phyloP scores from a whole-genome alignment of 2,797 vertebrate genomes.

The Oreortyx pictus region DNA sequence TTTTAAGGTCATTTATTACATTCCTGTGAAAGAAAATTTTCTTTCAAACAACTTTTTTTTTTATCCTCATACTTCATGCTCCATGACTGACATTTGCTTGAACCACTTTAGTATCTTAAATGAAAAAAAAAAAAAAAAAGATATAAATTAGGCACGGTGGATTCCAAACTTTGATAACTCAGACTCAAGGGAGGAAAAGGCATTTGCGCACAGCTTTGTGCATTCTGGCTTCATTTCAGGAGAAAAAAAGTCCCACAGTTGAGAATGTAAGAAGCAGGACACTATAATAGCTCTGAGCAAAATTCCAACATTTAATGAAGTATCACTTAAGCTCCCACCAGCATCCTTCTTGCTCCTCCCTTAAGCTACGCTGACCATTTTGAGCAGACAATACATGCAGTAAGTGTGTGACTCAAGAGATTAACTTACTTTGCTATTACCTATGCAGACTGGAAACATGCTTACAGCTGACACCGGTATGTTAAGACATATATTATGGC shows the following conservation, averaged over 20 bases:
- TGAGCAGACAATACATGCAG: background rate
- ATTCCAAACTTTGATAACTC: constrained; percentile 26
- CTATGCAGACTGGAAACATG: background rate
- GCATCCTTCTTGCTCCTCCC: background rate
- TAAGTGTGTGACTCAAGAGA: background rate
- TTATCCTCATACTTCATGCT: background rate
- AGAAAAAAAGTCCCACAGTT: constrained; percentile 10
- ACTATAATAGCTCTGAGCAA: constrained; percentile 1
- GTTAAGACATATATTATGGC: background rate
- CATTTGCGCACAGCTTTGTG: background rate
- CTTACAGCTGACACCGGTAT: background rate
- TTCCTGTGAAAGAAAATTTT: background rate
- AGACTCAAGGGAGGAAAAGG: background rate
- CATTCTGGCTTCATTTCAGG: constrained; percentile 27
- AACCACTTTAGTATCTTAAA: background rate
- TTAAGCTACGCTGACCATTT: background rate
- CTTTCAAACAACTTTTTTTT: background rate
- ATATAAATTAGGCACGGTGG: background rate
- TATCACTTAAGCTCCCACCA: background rate
- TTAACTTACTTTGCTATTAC: background rate
- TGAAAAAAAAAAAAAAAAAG: background rate
- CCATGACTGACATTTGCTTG: background rate
- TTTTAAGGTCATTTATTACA: constrained; percentile 25
- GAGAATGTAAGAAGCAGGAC: background rate
- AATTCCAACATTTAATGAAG: constrained; percentile 10